Evolutionary conservation across 2,113 vertebrate species (phyloP).

Genomic region (Microcebus tavaratra): DNA sequence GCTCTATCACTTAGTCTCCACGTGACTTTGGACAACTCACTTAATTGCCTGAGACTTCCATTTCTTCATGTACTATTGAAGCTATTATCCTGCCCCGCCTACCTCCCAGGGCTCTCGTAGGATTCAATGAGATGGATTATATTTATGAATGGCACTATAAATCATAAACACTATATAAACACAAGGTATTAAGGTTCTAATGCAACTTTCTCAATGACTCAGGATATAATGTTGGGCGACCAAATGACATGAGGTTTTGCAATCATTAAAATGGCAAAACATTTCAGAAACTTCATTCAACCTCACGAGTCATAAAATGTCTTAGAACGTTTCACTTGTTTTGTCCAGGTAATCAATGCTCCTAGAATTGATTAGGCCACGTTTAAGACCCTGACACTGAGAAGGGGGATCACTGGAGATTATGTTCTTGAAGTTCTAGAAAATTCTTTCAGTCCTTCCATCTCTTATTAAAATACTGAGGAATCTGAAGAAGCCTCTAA

Average conservation of each 20-base stretch:
- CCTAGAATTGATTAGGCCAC: not conserved
- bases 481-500: not conserved
- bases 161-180: not conserved
- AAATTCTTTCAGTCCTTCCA: not conserved
- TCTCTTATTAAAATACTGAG: not conserved
- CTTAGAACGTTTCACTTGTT: not conserved
- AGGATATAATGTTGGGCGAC: not conserved
- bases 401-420: not conserved
- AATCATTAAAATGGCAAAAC: not conserved
- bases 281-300: not conserved
- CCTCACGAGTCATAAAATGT: not conserved
- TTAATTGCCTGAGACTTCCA: not conserved
- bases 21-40: not conserved
- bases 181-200: conserved; percentile 1
- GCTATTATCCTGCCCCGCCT: not conserved
- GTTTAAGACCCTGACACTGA: conserved; percentile 33
- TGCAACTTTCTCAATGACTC: not conserved
- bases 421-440: not conserved
- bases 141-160: not conserved
- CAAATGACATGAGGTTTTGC: not conserved
- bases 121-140: not conserved
- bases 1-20: not conserved
- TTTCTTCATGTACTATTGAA: not conserved
- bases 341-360: not conserved
- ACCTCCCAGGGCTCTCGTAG: not conserved